Evolutionary conservation across 2,113 vertebrate genomes (phyloP).

Genomic region (Limanda limanda): DNA sequence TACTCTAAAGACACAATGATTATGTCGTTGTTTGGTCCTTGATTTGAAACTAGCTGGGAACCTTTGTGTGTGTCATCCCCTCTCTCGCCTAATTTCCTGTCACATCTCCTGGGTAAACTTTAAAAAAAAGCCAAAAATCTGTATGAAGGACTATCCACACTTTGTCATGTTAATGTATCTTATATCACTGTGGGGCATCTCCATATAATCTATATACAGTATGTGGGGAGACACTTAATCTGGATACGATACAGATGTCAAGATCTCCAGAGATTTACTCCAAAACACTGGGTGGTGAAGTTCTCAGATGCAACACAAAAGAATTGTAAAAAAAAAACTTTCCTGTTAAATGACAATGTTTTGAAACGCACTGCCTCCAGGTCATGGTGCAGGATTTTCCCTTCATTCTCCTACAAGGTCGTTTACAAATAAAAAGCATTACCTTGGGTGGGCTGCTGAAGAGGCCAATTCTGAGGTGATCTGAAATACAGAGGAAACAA

Average conservation of each 20-base stretch:
- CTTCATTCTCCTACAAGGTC: too few species aligned
- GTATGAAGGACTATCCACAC: not conserved
- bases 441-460: constrained; percentile 80
- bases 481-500: constrained; percentile 53
- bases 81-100: not conserved
- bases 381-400: too few species aligned
- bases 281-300: not conserved
- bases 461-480: constrained; percentile 72
- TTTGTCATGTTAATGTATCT: not conserved
- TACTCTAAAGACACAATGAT: not conserved
- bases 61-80: not conserved
- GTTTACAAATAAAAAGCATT: constrained; percentile 11
- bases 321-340: not conserved
- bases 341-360: too few species aligned
- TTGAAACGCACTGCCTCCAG: too few species aligned
- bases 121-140: not conserved
- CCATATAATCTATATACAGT: not conserved
- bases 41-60: too few species aligned
- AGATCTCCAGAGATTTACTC: too few species aligned
- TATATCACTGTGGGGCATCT: not conserved
- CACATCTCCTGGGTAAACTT: not conserved
- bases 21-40: not conserved
- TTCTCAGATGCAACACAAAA: not conserved
- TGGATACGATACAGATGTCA: too few species aligned
- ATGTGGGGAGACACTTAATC: too few species aligned